phyloP scores from a whole-genome alignment of 2,113 vertebrate species.

The Tragelaphus scriptus region DNA sequence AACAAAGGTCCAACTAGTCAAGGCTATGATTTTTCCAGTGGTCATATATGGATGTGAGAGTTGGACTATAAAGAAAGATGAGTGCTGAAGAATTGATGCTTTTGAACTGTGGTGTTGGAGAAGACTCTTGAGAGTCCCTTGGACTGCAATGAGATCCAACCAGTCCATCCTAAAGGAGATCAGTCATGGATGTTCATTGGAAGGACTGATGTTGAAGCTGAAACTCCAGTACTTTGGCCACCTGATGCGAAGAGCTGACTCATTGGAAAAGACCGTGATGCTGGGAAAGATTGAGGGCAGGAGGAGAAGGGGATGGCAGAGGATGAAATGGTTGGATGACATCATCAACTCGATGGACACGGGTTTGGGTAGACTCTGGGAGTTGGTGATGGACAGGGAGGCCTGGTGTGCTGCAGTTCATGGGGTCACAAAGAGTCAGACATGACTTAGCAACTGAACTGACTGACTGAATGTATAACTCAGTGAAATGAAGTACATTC shows the following conservation, averaged over 20 bases:
- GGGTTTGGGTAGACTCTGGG: not conserved
- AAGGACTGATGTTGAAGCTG: not conserved
- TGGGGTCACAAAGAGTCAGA: not conserved
- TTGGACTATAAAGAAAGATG: not conserved
- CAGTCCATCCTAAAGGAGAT: not conserved
- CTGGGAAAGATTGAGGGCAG: not conserved
- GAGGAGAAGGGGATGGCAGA: not conserved
- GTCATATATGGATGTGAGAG: not conserved
- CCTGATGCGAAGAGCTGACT: not conserved
- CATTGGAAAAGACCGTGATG: not conserved
- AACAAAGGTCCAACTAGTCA: fast-evolving
- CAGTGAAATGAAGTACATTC: not conserved
- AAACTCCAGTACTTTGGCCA: not conserved
- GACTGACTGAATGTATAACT: not conserved
- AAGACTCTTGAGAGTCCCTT: not conserved
- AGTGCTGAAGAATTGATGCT: too few relatives aligned
- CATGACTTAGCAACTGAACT: not conserved
- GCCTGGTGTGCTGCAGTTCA: fast-evolving
- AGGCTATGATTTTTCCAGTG: not conserved
- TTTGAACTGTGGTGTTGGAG: too few relatives aligned
- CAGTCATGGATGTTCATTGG: not conserved
- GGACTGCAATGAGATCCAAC: not conserved
- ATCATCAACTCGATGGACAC: not conserved
- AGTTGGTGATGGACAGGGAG: not conserved
- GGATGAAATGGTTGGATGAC: not conserved